phyloP scores from a whole-genome alignment of 1,140 invertebrate genomes.

The Diorhabda sublineata region DNA sequence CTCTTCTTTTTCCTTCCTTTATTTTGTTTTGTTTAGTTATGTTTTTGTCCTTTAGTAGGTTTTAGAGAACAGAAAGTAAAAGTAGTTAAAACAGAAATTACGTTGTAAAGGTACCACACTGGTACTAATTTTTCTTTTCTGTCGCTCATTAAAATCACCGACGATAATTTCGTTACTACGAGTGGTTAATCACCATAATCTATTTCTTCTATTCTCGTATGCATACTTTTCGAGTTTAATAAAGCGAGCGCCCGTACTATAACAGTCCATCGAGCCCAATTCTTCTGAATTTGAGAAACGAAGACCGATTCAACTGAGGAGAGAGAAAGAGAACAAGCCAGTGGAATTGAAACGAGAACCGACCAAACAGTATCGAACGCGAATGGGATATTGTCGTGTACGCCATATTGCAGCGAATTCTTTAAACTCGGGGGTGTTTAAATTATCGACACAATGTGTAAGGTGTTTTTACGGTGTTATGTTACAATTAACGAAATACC shows the following conservation, averaged over 20 bases:
- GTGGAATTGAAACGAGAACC: background rate
- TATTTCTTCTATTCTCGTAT: too few relatives aligned
- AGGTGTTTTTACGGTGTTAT: constrained; percentile 1
- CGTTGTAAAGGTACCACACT: too few relatives aligned
- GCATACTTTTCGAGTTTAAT: too few relatives aligned
- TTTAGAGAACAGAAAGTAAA: too few relatives aligned
- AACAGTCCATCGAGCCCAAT: constrained; percentile 2
- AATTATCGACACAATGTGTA: constrained; percentile 2
- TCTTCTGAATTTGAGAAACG: constrained; percentile 4
- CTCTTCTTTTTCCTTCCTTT: too few relatives aligned
- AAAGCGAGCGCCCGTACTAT: constrained; percentile 9
- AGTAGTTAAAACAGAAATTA: too few relatives aligned
- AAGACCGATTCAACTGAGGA: background rate
- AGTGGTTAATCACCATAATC: too few relatives aligned
- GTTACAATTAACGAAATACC: background rate
- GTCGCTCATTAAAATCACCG: too few relatives aligned
- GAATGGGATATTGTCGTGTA: constrained; percentile 20
- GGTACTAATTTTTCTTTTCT: too few relatives aligned
- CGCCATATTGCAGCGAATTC: constrained; percentile 22
- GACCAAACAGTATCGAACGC: constrained; percentile 21
- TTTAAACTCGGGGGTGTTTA: constrained; percentile 15
- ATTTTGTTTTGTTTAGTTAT: too few relatives aligned
- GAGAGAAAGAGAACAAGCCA: constrained; percentile 11
- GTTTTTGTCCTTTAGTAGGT: too few relatives aligned
- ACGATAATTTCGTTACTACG: too few relatives aligned